These are phyloP conservation scores for Empidonax alnorum DNA, from an alignment of 2,113 vertebrate species.

Conservation along the genomic window DNA sequence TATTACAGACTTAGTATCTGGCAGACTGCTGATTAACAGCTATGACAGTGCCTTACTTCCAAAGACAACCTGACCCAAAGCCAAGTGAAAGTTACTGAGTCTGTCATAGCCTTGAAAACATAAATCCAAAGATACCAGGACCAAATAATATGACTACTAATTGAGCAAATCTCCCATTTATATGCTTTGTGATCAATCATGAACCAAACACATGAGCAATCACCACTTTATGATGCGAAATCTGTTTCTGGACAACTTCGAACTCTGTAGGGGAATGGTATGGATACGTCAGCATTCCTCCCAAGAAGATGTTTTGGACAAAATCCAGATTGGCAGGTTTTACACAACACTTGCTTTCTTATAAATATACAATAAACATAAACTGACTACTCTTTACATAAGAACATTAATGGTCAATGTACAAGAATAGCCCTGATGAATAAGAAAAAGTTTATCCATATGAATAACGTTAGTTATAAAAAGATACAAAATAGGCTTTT, in stretches of 20 bases:
- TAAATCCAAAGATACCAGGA: conserved; percentile 5
- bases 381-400: not conserved
- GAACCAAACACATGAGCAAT: not conserved
- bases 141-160: not conserved
- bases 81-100: not conserved
- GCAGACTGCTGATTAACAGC: not conserved
- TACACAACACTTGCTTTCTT: not conserved
- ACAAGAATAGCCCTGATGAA: not conserved
- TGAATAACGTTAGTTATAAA: not conserved
- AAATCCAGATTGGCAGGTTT: not conserved
- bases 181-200: not conserved
- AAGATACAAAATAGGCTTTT: not conserved
- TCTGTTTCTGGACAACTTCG: not conserved
- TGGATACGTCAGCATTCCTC: not conserved
- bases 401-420: not conserved
- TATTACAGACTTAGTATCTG: not conserved
- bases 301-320: not conserved
- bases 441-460: not conserved
- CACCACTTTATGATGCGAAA: not conserved
- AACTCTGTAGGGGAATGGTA: not conserved
- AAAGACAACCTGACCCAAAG: conserved; percentile 14
- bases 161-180: not conserved
- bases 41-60: not conserved
- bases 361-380: not conserved
- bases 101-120: not conserved